Percentiles rank a stretch among this genome's conserved stretches.
Conservation (phyloP, 1,140 invertebrate species). For the Formica selysi region DNA sequence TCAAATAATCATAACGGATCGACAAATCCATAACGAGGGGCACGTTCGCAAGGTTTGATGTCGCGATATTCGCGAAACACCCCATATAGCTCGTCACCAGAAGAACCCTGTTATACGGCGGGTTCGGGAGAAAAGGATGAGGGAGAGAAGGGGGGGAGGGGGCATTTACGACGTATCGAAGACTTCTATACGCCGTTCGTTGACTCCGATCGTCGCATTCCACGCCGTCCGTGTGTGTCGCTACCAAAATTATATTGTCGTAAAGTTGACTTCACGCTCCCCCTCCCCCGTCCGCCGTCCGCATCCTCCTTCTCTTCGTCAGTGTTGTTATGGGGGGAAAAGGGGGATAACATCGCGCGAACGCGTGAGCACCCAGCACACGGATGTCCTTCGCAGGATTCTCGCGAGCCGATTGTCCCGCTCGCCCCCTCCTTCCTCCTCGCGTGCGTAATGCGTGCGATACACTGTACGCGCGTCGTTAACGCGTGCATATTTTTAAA, state of each 20-base stretch:
- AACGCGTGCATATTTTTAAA: conserved; percentile 56
- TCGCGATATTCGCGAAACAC: conserved; percentile 41
- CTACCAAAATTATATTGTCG: conserved; percentile 75
- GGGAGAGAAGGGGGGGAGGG: neutral
- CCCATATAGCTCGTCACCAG: conserved; percentile 10
- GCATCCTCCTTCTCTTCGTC: conserved; percentile 56
- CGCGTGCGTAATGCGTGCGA: conserved; percentile 43
- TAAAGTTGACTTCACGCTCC: conserved; percentile 62
- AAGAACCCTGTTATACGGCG: conserved; percentile 20
- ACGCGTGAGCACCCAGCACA: conserved; percentile 17
- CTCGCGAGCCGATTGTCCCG: conserved; percentile 4
- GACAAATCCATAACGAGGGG: conserved; percentile 1
- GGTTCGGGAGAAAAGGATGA: neutral
- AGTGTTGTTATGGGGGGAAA: conserved; percentile 4
- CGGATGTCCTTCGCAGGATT: conserved; percentile 55
- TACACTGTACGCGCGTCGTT: conserved; percentile 45
- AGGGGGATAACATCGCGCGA: conserved; percentile 43
- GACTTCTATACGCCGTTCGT: conserved; percentile 74
- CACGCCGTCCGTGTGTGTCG: conserved; percentile 62
- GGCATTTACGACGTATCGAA: conserved; percentile 76
- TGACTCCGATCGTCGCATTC: conserved; percentile 75
- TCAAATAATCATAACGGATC: neutral
- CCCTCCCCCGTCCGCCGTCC: neutral
- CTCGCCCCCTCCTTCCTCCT: neutral
- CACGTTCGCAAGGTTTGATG: neutral